Base-by-base conservation (phyloP, 53 echinoderm and acorn worm species). In the Echinarachnius parma region DNA sequence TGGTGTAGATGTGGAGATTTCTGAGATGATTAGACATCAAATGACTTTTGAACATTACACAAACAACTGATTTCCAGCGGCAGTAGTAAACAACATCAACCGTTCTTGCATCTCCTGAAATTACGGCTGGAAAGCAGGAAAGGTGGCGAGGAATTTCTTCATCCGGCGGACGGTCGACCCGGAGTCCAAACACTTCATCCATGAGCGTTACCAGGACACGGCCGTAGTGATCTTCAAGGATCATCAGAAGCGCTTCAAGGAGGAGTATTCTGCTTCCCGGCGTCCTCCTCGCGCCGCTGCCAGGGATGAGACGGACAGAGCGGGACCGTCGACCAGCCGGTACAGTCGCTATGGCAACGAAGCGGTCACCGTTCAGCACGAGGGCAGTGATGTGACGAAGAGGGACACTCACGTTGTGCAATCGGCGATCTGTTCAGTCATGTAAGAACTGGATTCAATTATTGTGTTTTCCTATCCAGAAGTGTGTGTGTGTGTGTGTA, bases 181-280 rank as follows among this genome's bases (percentile, higher is more conserved):
- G 26, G 64, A 54, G 37, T 78, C 62, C 31, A 49, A 54, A 28
- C 78, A 78, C 37, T 78, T 78, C 64, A 78, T 78, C 54, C 78
- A 42, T 1, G 78, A 78, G 32, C 64, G 78, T 2, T 78, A 78
- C 54, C 78, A 64, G 45, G 78, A 78, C 64, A 78, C 78, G 15
- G 48, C 78, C 16, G 63, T 78, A 16, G 78, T 78, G 27, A 78
- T 78, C 39, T 78, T 78, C 53, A 63, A 78, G 24, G 78, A 78
- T 5, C 78, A 78, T 21, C 78, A 78, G 42, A 62, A 36, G 37
- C 48, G 64, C 14, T 69, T 31, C 52, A 31, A 69, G 70, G 70
- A 69, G 70, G 70, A 69, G 25, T 69, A 69, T 32, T 39, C 42
- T 7, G n/a, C n/a, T n/a, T 13, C 7, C 42, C 11, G 32, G 7